These are phyloP conservation scores for Alligator sinensis DNA, from an alignment of 2,113 vertebrate genomes.

Conservation along the genomic window DNA sequence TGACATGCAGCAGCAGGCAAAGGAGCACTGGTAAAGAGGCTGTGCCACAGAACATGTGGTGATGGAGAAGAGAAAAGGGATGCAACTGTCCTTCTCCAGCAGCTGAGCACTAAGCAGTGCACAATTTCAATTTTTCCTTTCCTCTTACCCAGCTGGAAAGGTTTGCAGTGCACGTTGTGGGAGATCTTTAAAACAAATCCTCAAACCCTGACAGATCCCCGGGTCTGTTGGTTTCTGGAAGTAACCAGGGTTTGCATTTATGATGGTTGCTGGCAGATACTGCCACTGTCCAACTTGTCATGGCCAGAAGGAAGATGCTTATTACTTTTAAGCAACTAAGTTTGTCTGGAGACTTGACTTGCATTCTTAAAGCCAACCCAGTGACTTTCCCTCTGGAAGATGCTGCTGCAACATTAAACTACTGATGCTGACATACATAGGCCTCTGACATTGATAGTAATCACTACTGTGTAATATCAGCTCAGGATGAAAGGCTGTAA, in stretches of 20 bases:
- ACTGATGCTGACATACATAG: not conserved
- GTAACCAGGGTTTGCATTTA: not conserved
- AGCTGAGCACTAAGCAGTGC: not conserved
- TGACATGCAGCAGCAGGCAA: not conserved
- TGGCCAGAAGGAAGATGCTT: not conserved
- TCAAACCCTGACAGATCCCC: slow-evolving; percentile 38
- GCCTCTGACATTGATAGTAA: not conserved
- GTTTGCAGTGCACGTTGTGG: slow-evolving; percentile 26
- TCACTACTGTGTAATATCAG: not conserved
- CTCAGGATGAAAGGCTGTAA: not conserved
- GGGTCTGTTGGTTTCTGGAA: slow-evolving; percentile 6
- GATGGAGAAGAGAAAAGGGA: not conserved
- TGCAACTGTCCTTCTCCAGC: not conserved
- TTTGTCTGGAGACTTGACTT: not conserved
- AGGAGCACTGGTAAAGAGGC: not conserved
- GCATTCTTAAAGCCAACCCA: not conserved
- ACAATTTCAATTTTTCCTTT: not conserved
- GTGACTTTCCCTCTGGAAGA: not conserved
- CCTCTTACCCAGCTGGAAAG: slow-evolving; percentile 1
- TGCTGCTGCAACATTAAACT: not conserved
- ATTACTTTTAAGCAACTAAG: not conserved
- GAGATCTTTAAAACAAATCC: slow-evolving; percentile 45
- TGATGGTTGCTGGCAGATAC: fast-evolving
- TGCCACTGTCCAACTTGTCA: slow-evolving; percentile 17
- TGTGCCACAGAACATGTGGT: not conserved